phyloP scores from a whole-genome alignment of 2,797 vertebrate genomes.

The Hoplostethus mediterraneus region DNA sequence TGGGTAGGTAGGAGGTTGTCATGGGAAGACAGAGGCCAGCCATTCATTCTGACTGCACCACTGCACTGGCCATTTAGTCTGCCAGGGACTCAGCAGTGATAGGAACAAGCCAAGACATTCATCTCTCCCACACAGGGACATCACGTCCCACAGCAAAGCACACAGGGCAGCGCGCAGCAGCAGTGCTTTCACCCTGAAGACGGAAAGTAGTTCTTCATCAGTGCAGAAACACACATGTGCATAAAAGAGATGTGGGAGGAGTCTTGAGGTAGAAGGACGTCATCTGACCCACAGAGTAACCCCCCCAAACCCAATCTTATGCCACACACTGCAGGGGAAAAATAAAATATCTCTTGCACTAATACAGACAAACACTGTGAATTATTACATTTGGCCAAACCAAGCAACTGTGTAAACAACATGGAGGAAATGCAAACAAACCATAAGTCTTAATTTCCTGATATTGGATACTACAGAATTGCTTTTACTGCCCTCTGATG shows the following conservation, averaged over 20 bases:
- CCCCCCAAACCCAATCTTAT: constrained; percentile 86
- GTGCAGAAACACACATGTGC: constrained; percentile 4
- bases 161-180: constrained; percentile 36
- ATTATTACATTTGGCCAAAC: constrained; percentile 74
- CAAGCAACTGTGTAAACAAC: constrained; percentile 70
- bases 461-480: constrained; percentile 42
- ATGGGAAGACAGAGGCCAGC: constrained; percentile 78
- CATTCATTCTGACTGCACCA: constrained; percentile 79
- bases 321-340: constrained; percentile 85
- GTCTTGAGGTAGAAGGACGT: constrained; percentile 81
- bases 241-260: constrained; percentile 62
- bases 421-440: constrained; percentile 70
- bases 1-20: constrained; percentile 80
- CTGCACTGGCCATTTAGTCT: constrained; percentile 79
- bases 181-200: constrained; percentile 52
- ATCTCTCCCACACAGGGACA: constrained; percentile 80
- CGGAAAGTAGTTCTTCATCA: constrained; percentile 51
- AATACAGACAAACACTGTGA: constrained; percentile 72
- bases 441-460: constrained; percentile 80
- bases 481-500: no score
- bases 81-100: constrained; percentile 81
- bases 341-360: constrained; percentile 69
- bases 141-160: constrained; percentile 67
- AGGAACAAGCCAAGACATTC: constrained; percentile 79
- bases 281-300: constrained; percentile 81